Conservation (phyloP, 2,888 invertebrate genomes). For the Galerucella calmariensis region DNA sequence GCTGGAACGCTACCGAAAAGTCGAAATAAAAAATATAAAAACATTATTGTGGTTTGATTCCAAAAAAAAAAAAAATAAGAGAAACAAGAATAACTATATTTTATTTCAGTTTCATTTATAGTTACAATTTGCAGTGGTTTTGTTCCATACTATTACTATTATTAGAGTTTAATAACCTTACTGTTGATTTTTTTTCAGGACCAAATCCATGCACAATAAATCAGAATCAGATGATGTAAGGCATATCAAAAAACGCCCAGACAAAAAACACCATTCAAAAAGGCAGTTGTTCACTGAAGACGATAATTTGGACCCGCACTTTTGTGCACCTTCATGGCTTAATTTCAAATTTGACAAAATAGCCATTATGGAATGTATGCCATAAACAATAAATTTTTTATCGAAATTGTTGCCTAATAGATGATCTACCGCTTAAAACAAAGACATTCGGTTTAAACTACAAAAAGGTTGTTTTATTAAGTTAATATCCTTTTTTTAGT, state of each 20-base stretch:
- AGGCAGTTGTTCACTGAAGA: conserved; percentile 70
- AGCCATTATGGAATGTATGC: conserved; percentile 68
- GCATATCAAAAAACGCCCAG: conserved; percentile 55
- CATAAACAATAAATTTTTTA: conserved; percentile 45
- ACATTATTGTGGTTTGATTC: too few species aligned
- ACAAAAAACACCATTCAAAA: conserved; percentile 63
- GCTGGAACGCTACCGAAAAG: too few species aligned
- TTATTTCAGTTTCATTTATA: too few species aligned
- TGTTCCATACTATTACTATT: too few species aligned
- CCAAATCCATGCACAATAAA: conserved; percentile 44
- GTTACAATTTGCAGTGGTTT: too few species aligned
- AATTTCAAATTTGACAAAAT: conserved; percentile 74
- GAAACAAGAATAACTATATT: too few species aligned
- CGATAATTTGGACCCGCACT: conserved; percentile 58
- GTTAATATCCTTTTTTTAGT: not conserved
- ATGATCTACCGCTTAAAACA: conserved; percentile 21
- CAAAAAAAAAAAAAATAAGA: too few species aligned
- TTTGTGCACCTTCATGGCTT: conserved; percentile 73
- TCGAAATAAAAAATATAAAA: too few species aligned
- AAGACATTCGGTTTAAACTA: conserved; percentile 1
- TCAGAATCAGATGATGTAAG: conserved; percentile 51
- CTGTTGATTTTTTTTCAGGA: conserved; percentile 25
- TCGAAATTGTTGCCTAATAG: conserved; percentile 23
- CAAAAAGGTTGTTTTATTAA: not conserved
- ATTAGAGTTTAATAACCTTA: not conserved